Conservation (phyloP, 2,113 vertebrate species). For the Chinchilla lanigera region DNA sequence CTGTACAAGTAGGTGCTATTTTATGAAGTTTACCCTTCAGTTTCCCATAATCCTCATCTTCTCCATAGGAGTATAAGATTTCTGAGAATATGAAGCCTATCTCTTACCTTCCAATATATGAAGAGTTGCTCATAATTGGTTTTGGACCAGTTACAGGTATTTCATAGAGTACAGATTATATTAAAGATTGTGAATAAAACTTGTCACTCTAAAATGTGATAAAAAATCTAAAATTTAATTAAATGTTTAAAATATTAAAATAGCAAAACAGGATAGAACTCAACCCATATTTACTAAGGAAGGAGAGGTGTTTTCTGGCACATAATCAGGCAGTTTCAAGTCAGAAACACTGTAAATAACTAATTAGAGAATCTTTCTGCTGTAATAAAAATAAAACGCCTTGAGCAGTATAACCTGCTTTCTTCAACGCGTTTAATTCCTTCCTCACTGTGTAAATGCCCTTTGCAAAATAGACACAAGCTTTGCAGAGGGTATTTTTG, state of each 20-base stretch:
- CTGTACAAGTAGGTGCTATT: neutral
- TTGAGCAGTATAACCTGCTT: conserved; percentile 69
- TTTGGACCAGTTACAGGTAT: neutral
- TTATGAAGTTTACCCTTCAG: neutral
- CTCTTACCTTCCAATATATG: neutral
- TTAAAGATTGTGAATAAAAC: conserved; percentile 46
- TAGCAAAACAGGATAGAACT: conserved; percentile 59
- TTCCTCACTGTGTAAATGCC: conserved; percentile 64
- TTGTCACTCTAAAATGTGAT: conserved; percentile 42
- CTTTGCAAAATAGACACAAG: conserved; percentile 68
- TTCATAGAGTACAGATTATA: conserved; percentile 28
- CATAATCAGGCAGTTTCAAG: conserved; percentile 58
- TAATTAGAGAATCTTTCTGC: conserved; percentile 77
- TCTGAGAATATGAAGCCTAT: neutral
- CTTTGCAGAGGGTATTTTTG: conserved; percentile 79
- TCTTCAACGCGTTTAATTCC: conserved; percentile 71
- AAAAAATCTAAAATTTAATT: conserved; percentile 64
- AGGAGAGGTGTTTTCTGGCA: conserved; percentile 51
- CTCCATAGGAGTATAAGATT: neutral
- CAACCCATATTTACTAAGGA: conserved; percentile 51
- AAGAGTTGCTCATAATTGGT: neutral
- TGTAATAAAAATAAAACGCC: conserved; percentile 76
- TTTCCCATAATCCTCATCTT: neutral
- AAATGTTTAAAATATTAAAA: conserved; percentile 67
- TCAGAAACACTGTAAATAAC: conserved; percentile 77